These are phyloP conservation scores for Ennomos quercinarius DNA, from an alignment of 2,888 invertebrate genomes.

Conservation along the genomic window DNA sequence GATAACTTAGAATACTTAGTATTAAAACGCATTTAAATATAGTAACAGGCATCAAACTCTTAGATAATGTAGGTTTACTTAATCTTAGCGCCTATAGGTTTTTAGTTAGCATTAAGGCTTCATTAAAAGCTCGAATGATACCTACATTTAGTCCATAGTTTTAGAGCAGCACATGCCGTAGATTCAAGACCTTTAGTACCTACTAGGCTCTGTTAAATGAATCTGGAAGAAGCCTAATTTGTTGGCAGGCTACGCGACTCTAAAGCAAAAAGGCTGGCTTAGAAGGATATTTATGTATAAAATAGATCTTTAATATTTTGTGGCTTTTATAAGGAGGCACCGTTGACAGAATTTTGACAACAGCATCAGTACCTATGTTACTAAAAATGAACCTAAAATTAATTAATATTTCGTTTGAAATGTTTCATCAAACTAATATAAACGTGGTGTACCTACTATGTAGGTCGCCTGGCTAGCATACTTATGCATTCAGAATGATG, in stretches of 20 bases:
- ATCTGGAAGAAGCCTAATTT: slow-evolving; percentile 61
- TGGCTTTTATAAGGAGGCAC: too few relatives aligned
- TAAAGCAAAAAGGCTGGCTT: slow-evolving; percentile 24
- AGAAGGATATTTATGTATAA: neutral
- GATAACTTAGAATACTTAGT: neutral
- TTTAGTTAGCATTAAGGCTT: neutral
- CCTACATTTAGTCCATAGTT: slow-evolving; percentile 35
- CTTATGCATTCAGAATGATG: too few relatives aligned
- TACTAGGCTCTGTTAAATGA: slow-evolving; percentile 42
- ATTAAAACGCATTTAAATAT: neutral
- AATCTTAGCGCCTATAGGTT: neutral
- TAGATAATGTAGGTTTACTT: neutral
- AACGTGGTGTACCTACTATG: too few relatives aligned
- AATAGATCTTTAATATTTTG: too few relatives aligned
- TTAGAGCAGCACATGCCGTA: slow-evolving; percentile 50
- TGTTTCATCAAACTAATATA: too few relatives aligned
- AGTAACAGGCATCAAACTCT: slow-evolving; percentile 27
- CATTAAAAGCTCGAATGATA: slow-evolving; percentile 16
- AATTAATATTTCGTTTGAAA: too few relatives aligned
- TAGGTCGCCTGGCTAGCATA: too few relatives aligned
- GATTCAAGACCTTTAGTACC: slow-evolving; percentile 46
- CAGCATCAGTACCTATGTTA: too few relatives aligned
- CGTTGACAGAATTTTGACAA: too few relatives aligned
- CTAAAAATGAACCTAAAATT: too few relatives aligned
- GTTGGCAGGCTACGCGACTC: slow-evolving; percentile 54